A percentile compares a stretch with the other conserved stretches of the same genome.
Evolutionary conservation across 2,113 vertebrate genomes (phyloP).

Genomic region (Callocephalon fimbriatum): DNA sequence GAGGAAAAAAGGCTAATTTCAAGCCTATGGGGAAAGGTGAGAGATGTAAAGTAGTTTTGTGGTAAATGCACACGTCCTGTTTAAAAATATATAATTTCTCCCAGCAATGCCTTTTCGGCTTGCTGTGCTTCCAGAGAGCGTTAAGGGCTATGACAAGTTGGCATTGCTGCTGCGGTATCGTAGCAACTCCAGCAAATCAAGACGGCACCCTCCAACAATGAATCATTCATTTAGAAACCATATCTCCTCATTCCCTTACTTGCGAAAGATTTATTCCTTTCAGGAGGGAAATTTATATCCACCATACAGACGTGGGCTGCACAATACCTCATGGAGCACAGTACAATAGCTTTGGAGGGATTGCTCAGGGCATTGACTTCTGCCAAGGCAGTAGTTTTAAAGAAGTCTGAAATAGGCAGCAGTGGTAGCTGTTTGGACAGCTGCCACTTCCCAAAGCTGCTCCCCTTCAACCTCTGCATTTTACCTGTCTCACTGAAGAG

Average conservation of each 20-base stretch:
- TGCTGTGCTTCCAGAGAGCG: background rate
- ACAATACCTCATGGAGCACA: background rate
- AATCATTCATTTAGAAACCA: slow-evolving; percentile 51
- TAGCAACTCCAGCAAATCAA: slow-evolving; percentile 27
- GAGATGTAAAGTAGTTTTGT: slow-evolving; percentile 2
- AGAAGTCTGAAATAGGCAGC: background rate
- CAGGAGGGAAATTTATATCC: slow-evolving; percentile 38
- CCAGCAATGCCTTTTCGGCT: background rate
- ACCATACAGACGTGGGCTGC: background rate
- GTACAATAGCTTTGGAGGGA: background rate
- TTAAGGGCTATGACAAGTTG: background rate
- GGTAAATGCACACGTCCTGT: background rate
- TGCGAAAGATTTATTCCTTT: slow-evolving; percentile 34
- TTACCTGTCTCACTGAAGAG: slow-evolving; percentile 35
- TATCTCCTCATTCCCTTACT: background rate
- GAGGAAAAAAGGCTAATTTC: background rate
- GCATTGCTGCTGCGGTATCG: slow-evolving; percentile 6
- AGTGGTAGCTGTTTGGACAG: background rate
- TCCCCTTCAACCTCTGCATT: background rate
- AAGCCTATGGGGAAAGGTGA: background rate
- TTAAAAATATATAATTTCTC: slow-evolving; percentile 15
- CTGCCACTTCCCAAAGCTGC: background rate
- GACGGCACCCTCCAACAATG: slow-evolving; percentile 24
- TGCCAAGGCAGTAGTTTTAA: background rate
- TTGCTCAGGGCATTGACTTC: slow-evolving; percentile 5